Percentiles rank a stretch among this genome's conserved stretches.
Evolutionary conservation across 1,140 invertebrate species (phyloP).

Genomic region (Anagrus nilaparvatae): DNA sequence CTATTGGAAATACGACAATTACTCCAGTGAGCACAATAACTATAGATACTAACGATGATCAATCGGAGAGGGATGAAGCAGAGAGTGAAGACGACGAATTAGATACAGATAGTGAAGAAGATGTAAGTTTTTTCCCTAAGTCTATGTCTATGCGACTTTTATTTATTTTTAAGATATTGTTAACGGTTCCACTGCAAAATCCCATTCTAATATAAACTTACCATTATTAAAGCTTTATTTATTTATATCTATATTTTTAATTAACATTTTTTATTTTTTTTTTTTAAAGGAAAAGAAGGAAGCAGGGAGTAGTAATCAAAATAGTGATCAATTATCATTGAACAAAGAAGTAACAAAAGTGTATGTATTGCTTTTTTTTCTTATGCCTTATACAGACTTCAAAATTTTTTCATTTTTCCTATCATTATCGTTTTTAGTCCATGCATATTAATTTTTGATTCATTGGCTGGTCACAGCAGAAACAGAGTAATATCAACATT

Average conservation of each 20-base stretch:
- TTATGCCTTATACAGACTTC: background rate
- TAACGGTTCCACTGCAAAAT: background rate
- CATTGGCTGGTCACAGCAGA: slow-evolving; percentile 69
- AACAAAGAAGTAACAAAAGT: slow-evolving; percentile 23
- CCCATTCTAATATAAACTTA: background rate
- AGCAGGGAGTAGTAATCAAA: slow-evolving; percentile 11
- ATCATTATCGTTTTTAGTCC: slow-evolving; percentile 41
- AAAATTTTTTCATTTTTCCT: slow-evolving; percentile 7
- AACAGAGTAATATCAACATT: slow-evolving; percentile 76
- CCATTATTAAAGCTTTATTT: background rate
- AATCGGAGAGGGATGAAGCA: slow-evolving; percentile 69
- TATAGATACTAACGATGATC: slow-evolving; percentile 56
- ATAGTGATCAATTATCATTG: slow-evolving; percentile 3
- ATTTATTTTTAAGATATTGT: too few species aligned
- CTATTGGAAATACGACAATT: slow-evolving; percentile 61
- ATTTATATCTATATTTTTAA: too few species aligned
- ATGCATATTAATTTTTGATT: slow-evolving; percentile 93
- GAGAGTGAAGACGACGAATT: slow-evolving; percentile 66
- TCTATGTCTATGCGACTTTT: too few species aligned
- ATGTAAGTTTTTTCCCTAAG: slow-evolving; percentile 20
- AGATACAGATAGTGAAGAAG: slow-evolving; percentile 41
- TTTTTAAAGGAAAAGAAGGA: slow-evolving; percentile 22
- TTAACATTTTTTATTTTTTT: slow-evolving; percentile 13
- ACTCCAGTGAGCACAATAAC: slow-evolving; percentile 46
- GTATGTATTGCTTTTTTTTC: slow-evolving; percentile 19